A percentile compares a stretch with the other conserved stretches of the same genome.
Evolutionary conservation across 2,888 invertebrate species (phyloP).

Genomic region (Baccha elongata): DNA sequence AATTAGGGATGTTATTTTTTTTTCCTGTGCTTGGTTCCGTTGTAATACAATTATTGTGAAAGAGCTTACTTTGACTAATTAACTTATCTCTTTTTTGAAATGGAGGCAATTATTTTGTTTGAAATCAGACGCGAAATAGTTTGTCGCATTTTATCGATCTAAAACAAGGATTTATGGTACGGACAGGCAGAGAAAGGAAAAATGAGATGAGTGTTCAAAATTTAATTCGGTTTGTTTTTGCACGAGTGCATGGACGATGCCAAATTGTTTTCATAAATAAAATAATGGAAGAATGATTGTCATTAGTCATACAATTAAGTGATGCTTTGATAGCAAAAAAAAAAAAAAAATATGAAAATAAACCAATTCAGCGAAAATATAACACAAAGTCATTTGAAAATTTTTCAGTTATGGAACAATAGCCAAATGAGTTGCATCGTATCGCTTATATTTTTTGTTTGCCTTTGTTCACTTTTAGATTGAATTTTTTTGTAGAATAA

Average conservation of each 20-base stretch:
- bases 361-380: slow-evolving; percentile 24
- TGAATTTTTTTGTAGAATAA: too few species aligned
- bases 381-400: too few species aligned
- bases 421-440: too few species aligned
- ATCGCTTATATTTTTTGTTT: too few species aligned
- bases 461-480: too few species aligned
- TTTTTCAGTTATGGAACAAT: too few species aligned
- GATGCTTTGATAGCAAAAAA: slow-evolving; percentile 4
- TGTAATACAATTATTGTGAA: slow-evolving; percentile 40
- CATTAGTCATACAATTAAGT: background rate
- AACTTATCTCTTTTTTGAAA: slow-evolving; percentile 31
- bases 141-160: slow-evolving; percentile 21
- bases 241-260: background rate
- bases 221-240: background rate
- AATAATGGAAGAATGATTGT: slow-evolving; percentile 24
- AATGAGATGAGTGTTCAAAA: background rate
- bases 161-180: too few species aligned
- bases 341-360: slow-evolving; percentile 1
- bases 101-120: slow-evolving; percentile 37
- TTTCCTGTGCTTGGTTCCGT: background rate
- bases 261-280: slow-evolving; percentile 26
- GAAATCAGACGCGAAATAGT: slow-evolving; percentile 5
- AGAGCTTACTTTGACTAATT: slow-evolving; percentile 47
- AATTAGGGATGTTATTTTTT: slow-evolving; percentile 39
- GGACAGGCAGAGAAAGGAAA: background rate